These are phyloP conservation scores for Carollia perspicillata DNA, from an alignment of 2,113 vertebrate genomes.

Conservation along the genomic window DNA sequence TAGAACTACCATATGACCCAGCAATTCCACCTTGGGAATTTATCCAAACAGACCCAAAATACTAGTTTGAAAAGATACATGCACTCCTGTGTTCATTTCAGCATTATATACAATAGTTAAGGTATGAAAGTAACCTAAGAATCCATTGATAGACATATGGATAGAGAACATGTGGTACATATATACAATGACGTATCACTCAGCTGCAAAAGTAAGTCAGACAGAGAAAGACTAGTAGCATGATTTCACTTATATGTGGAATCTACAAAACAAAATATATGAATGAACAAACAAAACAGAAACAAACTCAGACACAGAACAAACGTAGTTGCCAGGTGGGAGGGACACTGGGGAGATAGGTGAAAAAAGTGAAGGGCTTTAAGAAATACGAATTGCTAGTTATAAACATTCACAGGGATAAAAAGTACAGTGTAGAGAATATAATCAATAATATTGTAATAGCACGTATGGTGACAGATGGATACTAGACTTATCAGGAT, in stretches of 20 bases:
- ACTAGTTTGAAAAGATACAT: not conserved
- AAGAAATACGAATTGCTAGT: not conserved
- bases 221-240: not conserved
- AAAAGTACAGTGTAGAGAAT: not conserved
- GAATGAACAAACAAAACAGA: not conserved
- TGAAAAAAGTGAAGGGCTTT: not conserved
- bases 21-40: not conserved
- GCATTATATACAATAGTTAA: not conserved
- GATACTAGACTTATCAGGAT: not conserved
- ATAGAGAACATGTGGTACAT: not conserved
- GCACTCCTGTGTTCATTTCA: not conserved
- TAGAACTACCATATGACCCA: not conserved
- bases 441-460: not conserved
- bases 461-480: not conserved
- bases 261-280: not conserved
- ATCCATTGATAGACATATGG: not conserved
- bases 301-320: not conserved
- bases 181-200: not conserved
- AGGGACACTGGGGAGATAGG: not conserved
- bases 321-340: not conserved
- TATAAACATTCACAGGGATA: not conserved
- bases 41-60: not conserved
- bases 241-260: not conserved
- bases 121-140: not conserved
- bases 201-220: not conserved